Percentiles rank a stretch among this genome's conserved stretches.
Conservation (phyloP, 2,888 invertebrate species). For the Synanthedon myopaeformis region DNA sequence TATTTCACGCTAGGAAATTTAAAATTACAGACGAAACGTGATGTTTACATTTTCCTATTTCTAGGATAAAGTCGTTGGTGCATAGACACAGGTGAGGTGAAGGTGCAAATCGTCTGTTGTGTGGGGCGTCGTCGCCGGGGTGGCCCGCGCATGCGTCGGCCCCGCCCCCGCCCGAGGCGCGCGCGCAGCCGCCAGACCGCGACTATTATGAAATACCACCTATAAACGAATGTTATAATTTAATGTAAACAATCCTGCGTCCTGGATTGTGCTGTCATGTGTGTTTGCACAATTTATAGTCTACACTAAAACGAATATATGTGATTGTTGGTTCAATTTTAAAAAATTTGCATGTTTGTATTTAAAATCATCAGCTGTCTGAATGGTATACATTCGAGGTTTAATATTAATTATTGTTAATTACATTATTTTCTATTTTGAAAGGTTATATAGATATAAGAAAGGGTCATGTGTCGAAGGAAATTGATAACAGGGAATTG, state of each 20-base stretch:
- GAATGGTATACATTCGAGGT: too few relatives aligned
- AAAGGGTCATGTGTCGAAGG: too few relatives aligned
- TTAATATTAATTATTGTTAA: too few relatives aligned
- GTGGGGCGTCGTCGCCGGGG: constrained; percentile 54
- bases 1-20: too few relatives aligned
- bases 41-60: not conserved
- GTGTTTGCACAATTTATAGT: constrained; percentile 10
- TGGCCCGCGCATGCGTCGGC: constrained; percentile 51
- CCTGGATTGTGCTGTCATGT: constrained; percentile 47
- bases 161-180: constrained; percentile 51
- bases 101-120: constrained; percentile 14
- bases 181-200: constrained; percentile 17
- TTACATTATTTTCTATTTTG: too few relatives aligned
- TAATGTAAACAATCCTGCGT: constrained; percentile 58
- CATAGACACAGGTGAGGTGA: constrained; percentile 7
- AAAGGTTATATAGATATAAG: too few relatives aligned
- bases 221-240: constrained; percentile 52
- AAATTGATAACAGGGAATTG: too few relatives aligned
- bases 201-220: constrained; percentile 35
- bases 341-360: too few relatives aligned
- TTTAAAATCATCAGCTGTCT: too few relatives aligned
- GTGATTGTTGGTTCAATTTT: too few relatives aligned
- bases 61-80: constrained; percentile 3
- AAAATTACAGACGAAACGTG: not conserved
- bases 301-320: too few relatives aligned